Evolutionary conservation across 2,113 vertebrate species (phyloP).

Genomic region (human): DNA sequence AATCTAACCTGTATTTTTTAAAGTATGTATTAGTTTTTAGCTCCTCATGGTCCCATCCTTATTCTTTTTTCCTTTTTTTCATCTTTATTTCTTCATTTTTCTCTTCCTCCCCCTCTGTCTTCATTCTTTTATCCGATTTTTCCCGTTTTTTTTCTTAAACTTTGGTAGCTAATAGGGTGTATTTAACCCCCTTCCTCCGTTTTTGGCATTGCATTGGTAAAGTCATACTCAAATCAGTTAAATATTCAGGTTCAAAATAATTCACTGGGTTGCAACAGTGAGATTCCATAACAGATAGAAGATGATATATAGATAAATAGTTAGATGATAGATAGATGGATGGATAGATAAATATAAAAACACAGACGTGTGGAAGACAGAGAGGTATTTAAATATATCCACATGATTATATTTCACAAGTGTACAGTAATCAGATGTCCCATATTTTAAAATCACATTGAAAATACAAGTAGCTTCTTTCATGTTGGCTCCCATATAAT

Average conservation of each 20-base stretch:
- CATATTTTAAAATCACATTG: background rate
- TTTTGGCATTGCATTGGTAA: background rate
- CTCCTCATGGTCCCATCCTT: background rate
- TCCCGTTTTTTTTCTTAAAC: too few species aligned
- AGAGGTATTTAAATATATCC: background rate
- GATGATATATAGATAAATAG: too few species aligned
- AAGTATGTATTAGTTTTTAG: background rate
- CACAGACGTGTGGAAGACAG: background rate
- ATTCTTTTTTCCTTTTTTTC: background rate
- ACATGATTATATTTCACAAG: background rate
- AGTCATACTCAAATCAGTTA: background rate
- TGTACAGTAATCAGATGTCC: background rate
- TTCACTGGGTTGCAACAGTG: background rate
- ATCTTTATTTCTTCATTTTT: too few species aligned
- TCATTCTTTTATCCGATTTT: background rate
- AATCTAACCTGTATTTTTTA: background rate
- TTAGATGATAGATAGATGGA: background rate
- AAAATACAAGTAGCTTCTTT: background rate
- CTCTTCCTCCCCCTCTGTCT: background rate
- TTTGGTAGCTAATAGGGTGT: background rate
- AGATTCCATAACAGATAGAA: background rate
- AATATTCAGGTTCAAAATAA: background rate
- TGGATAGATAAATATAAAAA: background rate
- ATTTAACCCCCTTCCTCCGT: fast-evolving
- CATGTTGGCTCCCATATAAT: background rate